Conservation (phyloP, 2,797 vertebrate species). For the Argyrosomus regius region DNA sequence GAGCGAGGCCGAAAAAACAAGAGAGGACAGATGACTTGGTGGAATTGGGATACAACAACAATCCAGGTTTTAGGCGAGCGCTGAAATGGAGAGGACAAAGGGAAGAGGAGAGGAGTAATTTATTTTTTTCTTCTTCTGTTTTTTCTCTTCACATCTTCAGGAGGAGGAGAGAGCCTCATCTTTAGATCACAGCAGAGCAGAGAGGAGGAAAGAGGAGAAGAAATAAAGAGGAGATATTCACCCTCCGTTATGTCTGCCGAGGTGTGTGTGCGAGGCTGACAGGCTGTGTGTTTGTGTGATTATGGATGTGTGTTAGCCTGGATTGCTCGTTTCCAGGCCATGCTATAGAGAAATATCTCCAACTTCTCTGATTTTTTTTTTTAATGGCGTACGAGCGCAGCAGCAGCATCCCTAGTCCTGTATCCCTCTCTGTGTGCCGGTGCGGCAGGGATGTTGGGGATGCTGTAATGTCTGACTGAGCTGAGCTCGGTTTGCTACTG, state of each 20-base stretch:
- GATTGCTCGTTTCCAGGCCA: slow-evolving; percentile 81
- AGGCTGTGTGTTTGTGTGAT: slow-evolving; percentile 38
- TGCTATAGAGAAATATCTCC: slow-evolving; percentile 62
- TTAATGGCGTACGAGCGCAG: slow-evolving; percentile 60
- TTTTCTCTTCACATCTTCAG: slow-evolving; percentile 48
- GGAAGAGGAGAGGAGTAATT: slow-evolving; percentile 60
- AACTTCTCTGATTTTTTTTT: slow-evolving; percentile 57
- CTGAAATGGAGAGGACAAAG: slow-evolving; percentile 62
- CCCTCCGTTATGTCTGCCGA: slow-evolving; percentile 70
- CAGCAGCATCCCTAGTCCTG: slow-evolving; percentile 60
- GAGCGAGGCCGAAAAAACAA: slow-evolving; percentile 74
- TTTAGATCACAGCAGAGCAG: slow-evolving; percentile 66
- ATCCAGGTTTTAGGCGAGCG: slow-evolving; percentile 57
- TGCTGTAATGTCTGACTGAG: slow-evolving; percentile 83
- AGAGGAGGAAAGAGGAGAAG: slow-evolving; percentile 51
- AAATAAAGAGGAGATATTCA: slow-evolving; percentile 64
- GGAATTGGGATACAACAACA: slow-evolving; percentile 79
- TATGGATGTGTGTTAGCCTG: slow-evolving; percentile 73
- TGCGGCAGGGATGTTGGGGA: slow-evolving; percentile 71
- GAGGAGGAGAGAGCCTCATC: slow-evolving; percentile 70
- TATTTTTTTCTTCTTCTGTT: slow-evolving; percentile 56
- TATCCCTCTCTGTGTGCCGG: slow-evolving; percentile 60
- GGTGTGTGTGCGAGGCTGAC: slow-evolving; percentile 59
- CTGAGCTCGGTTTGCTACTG: slow-evolving; percentile 60
- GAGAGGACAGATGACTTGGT: slow-evolving; percentile 83